These are phyloP conservation scores for Sanderia malayensis DNA, from an alignment of 30 jellyfish, hydroid and myxozoan genomes.

Conservation along the genomic window DNA sequence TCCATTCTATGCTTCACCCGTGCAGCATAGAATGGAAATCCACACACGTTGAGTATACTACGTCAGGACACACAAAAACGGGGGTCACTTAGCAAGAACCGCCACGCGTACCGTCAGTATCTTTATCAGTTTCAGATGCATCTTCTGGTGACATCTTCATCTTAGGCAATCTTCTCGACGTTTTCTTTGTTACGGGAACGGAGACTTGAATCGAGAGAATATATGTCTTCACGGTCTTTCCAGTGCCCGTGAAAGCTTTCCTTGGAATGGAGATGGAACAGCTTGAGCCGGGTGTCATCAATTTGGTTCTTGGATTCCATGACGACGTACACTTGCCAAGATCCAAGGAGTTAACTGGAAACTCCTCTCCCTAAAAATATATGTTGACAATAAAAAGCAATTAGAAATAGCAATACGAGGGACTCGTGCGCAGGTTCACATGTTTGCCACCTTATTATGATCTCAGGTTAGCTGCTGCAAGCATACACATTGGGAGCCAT, in stretches of 20 bases:
- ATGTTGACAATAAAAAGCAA: not conserved
- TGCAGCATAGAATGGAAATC: too few relatives aligned
- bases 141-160: conserved; percentile 24
- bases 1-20: too few relatives aligned
- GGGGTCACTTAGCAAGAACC: too few relatives aligned
- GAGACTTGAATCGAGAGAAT: conserved; percentile 76
- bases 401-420: too few relatives aligned
- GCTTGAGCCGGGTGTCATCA: conserved; percentile 46
- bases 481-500: too few relatives aligned
- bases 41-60: too few relatives aligned
- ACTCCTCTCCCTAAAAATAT: conserved; percentile 56
- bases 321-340: conserved; percentile 83
- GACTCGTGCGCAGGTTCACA: too few relatives aligned
- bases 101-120: conserved; percentile 11
- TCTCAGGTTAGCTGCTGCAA: too few relatives aligned
- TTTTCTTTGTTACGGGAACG: conserved; percentile 50
- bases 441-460: too few relatives aligned
- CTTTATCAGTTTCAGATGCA: conserved; percentile 9
- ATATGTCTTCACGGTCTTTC: conserved; percentile 66
- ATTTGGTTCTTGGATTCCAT: conserved; percentile 91
- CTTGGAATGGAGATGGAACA: conserved; percentile 74
- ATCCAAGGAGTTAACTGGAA: conserved; percentile 56
- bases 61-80: too few relatives aligned
- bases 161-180: conserved; percentile 20
- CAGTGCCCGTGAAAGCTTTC: conserved; percentile 50